Conservation (phyloP, 2,888 invertebrate genomes). For the Seladonia tumulorum region DNA sequence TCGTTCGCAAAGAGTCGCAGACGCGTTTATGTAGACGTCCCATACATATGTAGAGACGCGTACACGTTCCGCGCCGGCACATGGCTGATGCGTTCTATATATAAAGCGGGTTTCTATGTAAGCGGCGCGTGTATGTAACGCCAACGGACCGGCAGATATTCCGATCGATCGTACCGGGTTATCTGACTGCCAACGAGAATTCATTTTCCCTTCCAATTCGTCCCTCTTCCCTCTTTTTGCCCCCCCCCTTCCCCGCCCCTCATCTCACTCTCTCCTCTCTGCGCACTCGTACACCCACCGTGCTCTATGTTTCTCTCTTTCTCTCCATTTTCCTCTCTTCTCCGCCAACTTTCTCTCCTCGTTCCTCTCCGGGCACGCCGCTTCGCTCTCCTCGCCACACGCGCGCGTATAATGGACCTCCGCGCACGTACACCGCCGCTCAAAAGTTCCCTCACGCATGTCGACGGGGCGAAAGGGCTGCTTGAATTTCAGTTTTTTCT, state of each 20-base stretch:
- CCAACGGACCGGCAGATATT: conserved; percentile 75
- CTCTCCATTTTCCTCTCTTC: conserved; percentile 59
- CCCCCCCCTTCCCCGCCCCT: not conserved
- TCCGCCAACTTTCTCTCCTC: conserved; percentile 20
- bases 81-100: conserved; percentile 63
- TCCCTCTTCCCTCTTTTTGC: conserved; percentile 29
- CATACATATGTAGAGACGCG: conserved; percentile 21
- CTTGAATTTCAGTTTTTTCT: conserved; percentile 5
- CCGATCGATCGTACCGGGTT: conserved; percentile 80
- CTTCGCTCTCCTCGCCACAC: conserved; percentile 41
- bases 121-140: conserved; percentile 69
- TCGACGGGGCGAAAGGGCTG: conserved; percentile 23
- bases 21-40: conserved; percentile 55
- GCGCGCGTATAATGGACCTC: conserved; percentile 56
- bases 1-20: conserved; percentile 66
- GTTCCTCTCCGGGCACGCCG: conserved; percentile 16
- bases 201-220: conserved; percentile 76
- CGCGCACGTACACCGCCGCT: conserved; percentile 46
- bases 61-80: conserved; percentile 37
- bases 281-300: not conserved
- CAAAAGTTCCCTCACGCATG: conserved; percentile 41
- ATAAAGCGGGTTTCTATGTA: conserved; percentile 65
- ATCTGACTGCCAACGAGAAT: conserved; percentile 78
- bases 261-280: not conserved
- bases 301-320: not conserved